Evolutionary conservation across 1,140 invertebrate species (phyloP).

Genomic region (Neelides sp.): DNA sequence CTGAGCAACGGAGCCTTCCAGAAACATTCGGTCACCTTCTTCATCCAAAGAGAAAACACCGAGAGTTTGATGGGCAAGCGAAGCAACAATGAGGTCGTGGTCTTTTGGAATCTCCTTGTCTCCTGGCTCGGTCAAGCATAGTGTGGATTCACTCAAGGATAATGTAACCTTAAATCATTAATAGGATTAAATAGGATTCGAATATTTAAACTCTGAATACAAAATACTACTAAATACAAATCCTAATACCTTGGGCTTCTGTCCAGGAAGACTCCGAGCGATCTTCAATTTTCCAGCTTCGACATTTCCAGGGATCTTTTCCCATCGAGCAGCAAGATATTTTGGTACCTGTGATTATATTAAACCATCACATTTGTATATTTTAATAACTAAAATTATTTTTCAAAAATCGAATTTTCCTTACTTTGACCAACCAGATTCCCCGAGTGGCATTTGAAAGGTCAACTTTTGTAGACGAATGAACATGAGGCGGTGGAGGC

Average conservation of each 20-base stretch:
- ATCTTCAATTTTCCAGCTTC: slow-evolving; percentile 70
- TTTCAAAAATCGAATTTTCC: not conserved
- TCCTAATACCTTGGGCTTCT: slow-evolving; percentile 34
- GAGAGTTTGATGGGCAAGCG: slow-evolving; percentile 71
- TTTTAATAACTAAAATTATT: not conserved
- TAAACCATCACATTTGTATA: slow-evolving; percentile 10
- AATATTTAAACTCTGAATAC: slow-evolving; percentile 28
- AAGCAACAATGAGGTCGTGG: slow-evolving; percentile 76
- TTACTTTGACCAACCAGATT: slow-evolving; percentile 89
- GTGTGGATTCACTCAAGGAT: slow-evolving; percentile 51
- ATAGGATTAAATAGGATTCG: not conserved
- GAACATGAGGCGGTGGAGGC: slow-evolving; percentile 15
- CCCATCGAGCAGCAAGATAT: slow-evolving; percentile 83
- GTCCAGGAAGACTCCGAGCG: too few relatives aligned
- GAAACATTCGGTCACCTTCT: slow-evolving; percentile 58
- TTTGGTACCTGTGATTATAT: slow-evolving; percentile 54
- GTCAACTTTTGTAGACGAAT: slow-evolving; percentile 50
- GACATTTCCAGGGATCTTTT: slow-evolving; percentile 59
- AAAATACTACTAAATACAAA: slow-evolving; percentile 7
- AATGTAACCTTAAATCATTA: slow-evolving; percentile 48
- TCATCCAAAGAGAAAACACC: slow-evolving; percentile 52
- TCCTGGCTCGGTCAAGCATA: slow-evolving; percentile 53
- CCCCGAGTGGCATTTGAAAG: slow-evolving; percentile 73
- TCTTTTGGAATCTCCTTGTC: slow-evolving; percentile 71
- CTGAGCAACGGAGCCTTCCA: slow-evolving; percentile 88